A percentile compares a stretch with the other conserved stretches of the same genome.
Conservation (phyloP, 2,888 invertebrate genomes). For the Scrobipalpa atriplicella region DNA sequence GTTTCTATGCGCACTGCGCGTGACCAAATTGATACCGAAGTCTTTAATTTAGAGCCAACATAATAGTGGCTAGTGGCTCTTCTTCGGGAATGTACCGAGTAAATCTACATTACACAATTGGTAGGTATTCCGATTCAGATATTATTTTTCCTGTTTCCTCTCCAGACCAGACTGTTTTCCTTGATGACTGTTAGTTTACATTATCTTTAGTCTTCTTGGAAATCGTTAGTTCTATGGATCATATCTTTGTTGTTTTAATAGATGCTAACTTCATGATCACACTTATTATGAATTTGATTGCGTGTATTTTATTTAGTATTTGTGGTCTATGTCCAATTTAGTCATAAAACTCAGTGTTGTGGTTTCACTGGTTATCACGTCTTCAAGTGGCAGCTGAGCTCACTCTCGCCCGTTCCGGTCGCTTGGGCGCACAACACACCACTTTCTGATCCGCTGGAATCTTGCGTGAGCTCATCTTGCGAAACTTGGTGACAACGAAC, state of each 20-base stretch:
- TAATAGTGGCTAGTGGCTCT: slow-evolving; percentile 33
- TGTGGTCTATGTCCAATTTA: neutral
- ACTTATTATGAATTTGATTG: neutral
- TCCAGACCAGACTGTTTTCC: slow-evolving; percentile 1
- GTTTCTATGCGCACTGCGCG: slow-evolving; percentile 67
- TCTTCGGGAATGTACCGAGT: slow-evolving; percentile 15
- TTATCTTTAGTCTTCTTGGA: neutral
- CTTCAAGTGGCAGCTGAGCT: slow-evolving; percentile 17
- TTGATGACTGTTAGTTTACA: neutral
- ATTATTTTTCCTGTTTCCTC: neutral
- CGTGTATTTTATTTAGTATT: neutral
- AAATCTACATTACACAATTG: neutral
- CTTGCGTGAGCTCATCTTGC: slow-evolving; percentile 46
- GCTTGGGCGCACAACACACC: slow-evolving; percentile 45
- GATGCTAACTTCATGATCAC: too few species aligned
- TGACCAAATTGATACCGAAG: slow-evolving; percentile 67
- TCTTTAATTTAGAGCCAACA: slow-evolving; percentile 56
- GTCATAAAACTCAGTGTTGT: neutral
- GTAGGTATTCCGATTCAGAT: neutral
- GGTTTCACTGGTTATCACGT: slow-evolving; percentile 1
- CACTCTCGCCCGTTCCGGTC: slow-evolving; percentile 50
- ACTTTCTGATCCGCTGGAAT: slow-evolving; percentile 55
- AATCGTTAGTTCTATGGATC: neutral
- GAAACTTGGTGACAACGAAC: slow-evolving; percentile 53
- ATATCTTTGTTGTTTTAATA: neutral